Evolutionary conservation across 2,113 vertebrate species (phyloP).

Genomic region (Cololabis saira): DNA sequence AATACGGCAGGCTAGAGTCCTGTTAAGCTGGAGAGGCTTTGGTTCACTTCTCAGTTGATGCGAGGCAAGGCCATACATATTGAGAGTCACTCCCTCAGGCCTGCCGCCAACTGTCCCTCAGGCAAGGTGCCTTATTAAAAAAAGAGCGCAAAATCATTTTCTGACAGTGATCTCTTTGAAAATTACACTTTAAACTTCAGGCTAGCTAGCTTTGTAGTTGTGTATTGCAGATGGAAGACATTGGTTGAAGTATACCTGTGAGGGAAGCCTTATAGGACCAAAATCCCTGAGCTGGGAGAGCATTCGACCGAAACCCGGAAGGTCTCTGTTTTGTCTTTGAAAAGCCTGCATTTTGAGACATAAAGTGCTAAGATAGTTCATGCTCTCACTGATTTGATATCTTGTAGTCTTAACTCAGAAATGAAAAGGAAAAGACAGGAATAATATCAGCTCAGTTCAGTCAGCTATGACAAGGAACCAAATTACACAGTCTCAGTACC

Average conservation of each 20-base stretch:
- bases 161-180: constrained; percentile 22
- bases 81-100: constrained; percentile 33
- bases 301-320: background rate
- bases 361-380: too few species aligned
- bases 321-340: background rate
- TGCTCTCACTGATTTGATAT: too few species aligned
- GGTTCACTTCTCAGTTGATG: constrained; percentile 29
- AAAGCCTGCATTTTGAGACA: too few species aligned
- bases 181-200: constrained; percentile 26
- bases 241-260: background rate
- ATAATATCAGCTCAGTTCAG: too few species aligned
- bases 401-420: too few species aligned
- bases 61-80: constrained; percentile 43
- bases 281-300: background rate
- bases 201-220: background rate
- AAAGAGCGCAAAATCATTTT: constrained; percentile 20
- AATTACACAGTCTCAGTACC: too few species aligned
- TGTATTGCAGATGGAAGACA: background rate
- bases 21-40: constrained; percentile 30
- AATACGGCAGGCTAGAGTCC: constrained; percentile 32
- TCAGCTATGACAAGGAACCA: too few species aligned
- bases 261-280: background rate
- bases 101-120: constrained; percentile 40
- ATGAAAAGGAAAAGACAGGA: too few species aligned
- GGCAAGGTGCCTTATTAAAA: constrained; percentile 42